Percentiles rank a stretch among this genome's conserved stretches.
Evolutionary conservation across 2,888 invertebrate genomes (phyloP).

Genomic region (Microdon myrmicae): DNA sequence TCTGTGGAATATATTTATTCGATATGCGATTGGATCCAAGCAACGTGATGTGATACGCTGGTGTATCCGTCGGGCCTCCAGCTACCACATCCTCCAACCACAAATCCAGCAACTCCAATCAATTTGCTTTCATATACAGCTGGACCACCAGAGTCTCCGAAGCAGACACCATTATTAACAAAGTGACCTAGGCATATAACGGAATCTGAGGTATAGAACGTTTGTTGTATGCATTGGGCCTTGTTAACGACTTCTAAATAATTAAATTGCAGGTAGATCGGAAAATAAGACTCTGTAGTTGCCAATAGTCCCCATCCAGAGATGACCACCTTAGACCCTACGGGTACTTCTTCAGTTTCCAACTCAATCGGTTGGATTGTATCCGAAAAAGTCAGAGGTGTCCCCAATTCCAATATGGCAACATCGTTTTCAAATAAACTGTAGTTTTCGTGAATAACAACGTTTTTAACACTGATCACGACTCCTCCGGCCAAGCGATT

Average conservation of each 20-base stretch:
- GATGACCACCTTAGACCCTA: conserved; percentile 52
- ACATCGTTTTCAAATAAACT: conserved; percentile 56
- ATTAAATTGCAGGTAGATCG: conserved; percentile 56
- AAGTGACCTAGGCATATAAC: conserved; percentile 58
- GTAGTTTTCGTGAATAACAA: conserved; percentile 56
- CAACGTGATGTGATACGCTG: conserved; percentile 49
- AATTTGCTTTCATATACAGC: conserved; percentile 57
- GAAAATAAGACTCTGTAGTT: conserved; percentile 52
- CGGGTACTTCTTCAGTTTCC: conserved; percentile 53
- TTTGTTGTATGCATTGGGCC: conserved; percentile 51
- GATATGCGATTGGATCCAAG: conserved; percentile 25
- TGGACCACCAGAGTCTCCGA: conserved; percentile 65
- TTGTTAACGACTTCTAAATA: conserved; percentile 53
- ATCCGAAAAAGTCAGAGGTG: conserved; percentile 52
- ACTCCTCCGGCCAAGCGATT: conserved; percentile 59
- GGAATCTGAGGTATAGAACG: conserved; percentile 47
- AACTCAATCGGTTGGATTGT: conserved; percentile 55
- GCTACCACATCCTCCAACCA: conserved; percentile 58
- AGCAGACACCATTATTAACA: conserved; percentile 58
- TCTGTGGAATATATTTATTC: conserved; percentile 31
- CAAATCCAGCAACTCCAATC: conserved; percentile 61
- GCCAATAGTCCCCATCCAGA: conserved; percentile 60
- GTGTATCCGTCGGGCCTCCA: conserved; percentile 62
- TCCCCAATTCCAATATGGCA: conserved; percentile 54
- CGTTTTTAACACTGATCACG: conserved; percentile 53